phyloP scores from a whole-genome alignment of 2,888 invertebrate genomes.

The Aspidapion aeneum region DNA sequence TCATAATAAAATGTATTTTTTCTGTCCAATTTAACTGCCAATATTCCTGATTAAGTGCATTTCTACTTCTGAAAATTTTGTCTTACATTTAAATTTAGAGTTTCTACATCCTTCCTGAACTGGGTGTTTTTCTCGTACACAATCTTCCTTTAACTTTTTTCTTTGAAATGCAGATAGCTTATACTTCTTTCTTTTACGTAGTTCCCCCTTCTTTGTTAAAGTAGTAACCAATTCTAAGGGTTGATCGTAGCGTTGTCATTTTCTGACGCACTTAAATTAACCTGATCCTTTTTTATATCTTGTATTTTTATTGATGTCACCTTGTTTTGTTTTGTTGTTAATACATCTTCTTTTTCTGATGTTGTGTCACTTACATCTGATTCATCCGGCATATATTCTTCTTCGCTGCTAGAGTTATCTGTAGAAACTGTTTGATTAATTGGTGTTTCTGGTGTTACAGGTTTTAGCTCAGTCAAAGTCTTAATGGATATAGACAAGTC shows the following conservation, averaged over 20 bases:
- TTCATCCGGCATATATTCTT: background rate
- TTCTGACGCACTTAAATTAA: background rate
- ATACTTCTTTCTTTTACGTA: background rate
- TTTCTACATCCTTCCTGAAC: conserved; percentile 11
- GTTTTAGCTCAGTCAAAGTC: background rate
- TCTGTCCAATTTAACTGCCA: conserved; percentile 19
- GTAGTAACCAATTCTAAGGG: background rate
- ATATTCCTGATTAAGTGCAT: conserved; percentile 14
- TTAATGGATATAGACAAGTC: too few species aligned
- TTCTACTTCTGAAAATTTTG: conserved; percentile 16
- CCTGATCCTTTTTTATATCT: background rate
- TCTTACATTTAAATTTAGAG: conserved; percentile 20
- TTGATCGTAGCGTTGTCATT: background rate
- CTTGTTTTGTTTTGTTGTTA: background rate
- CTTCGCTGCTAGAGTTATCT: background rate
- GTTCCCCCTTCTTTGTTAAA: background rate
- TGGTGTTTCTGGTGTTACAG: background rate
- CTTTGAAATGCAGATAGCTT: background rate
- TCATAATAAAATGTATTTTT: conserved; percentile 17
- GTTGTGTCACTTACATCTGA: background rate
- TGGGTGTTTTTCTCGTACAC: conserved; percentile 3
- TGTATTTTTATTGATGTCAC: background rate
- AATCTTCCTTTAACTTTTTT: background rate
- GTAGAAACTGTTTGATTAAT: background rate
- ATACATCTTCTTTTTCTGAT: background rate